Percentiles rank a stretch among this genome's conserved stretches.
These are phyloP conservation scores for Microtus ochrogaster DNA, from an alignment of 2,113 vertebrate genomes.

Conservation along the genomic window DNA sequence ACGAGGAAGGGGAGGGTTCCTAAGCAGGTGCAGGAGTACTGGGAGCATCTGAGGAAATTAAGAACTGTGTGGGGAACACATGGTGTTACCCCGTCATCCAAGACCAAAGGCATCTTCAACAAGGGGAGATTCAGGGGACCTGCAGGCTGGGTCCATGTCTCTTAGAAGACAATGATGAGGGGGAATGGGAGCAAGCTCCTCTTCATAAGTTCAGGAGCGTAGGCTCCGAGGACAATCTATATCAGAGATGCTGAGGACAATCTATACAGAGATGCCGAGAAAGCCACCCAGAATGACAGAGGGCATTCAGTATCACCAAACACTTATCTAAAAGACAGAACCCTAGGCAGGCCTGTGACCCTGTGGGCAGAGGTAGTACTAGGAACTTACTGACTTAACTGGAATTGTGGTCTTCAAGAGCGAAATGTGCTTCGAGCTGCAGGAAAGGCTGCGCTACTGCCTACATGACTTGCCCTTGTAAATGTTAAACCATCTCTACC, in stretches of 20 bases:
- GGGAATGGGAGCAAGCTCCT: not conserved
- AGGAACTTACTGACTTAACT: not conserved
- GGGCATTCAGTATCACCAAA: not conserved
- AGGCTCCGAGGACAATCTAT: not conserved
- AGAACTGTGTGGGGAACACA: not conserved
- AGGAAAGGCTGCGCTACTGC: not conserved
- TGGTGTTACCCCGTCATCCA: not conserved
- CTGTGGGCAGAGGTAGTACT: rapidly evolving
- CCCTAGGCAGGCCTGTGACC: too few relatives aligned
- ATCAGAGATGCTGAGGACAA: rapidly evolving
- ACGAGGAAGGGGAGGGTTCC: not conserved
- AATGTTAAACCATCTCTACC: conserved; percentile 41
- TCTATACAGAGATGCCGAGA: rapidly evolving
- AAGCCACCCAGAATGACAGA: rapidly evolving
- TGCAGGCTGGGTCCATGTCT: not conserved
- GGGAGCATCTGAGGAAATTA: not conserved
- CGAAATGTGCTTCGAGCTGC: not conserved
- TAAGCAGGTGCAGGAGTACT: not conserved
- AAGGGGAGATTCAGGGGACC: not conserved
- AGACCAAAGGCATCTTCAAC: not conserved
- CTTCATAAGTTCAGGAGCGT: not conserved
- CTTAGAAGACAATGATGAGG: not conserved
- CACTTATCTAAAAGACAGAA: not conserved
- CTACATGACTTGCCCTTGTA: not conserved
- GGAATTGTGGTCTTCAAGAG: not conserved